Evolutionary conservation across 2,888 invertebrate genomes (phyloP).

Genomic region (Cryptocephalus primarius): DNA sequence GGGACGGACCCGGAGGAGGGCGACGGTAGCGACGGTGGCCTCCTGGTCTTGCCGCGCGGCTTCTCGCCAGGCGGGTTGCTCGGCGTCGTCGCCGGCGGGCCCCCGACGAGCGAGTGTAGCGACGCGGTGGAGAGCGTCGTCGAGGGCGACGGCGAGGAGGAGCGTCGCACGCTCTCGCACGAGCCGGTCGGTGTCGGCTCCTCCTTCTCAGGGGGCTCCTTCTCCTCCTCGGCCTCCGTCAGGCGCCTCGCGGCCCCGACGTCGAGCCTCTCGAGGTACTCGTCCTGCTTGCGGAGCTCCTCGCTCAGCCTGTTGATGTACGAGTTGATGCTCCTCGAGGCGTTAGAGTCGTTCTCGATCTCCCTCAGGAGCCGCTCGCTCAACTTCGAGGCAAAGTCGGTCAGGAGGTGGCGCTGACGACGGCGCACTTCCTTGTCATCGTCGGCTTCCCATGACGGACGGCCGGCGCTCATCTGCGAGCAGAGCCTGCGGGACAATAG

Average conservation of each 20-base stretch:
- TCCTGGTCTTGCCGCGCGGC: too few relatives aligned
- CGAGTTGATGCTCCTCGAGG: slow-evolving; percentile 37
- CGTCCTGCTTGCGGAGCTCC: slow-evolving; percentile 48
- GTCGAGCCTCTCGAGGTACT: slow-evolving; percentile 45
- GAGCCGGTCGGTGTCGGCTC: not conserved
- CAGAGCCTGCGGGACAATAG: too few relatives aligned
- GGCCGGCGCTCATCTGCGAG: too few relatives aligned
- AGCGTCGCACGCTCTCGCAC: too few relatives aligned
- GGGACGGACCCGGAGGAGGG: not conserved
- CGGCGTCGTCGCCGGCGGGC: too few relatives aligned
- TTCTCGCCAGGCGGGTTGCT: too few relatives aligned
- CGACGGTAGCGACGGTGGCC: not conserved
- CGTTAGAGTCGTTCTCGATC: slow-evolving; percentile 51
- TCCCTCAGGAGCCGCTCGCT: slow-evolving; percentile 71
- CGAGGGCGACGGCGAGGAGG: too few relatives aligned
- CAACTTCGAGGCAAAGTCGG: slow-evolving; percentile 72
- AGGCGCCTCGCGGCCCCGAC: slow-evolving; percentile 28
- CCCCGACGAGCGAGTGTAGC: too few relatives aligned
- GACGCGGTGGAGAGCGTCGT: too few relatives aligned
- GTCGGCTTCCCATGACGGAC: too few relatives aligned
- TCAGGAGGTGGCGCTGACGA: slow-evolving; percentile 55
- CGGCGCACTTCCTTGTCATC: too few relatives aligned
- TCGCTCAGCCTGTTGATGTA: slow-evolving; percentile 48
- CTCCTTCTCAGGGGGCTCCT: not conserved
- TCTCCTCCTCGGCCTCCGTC: not conserved